phyloP scores from a whole-genome alignment of 2,797 vertebrate species.

The Typhlichthys eigenmanni region DNA sequence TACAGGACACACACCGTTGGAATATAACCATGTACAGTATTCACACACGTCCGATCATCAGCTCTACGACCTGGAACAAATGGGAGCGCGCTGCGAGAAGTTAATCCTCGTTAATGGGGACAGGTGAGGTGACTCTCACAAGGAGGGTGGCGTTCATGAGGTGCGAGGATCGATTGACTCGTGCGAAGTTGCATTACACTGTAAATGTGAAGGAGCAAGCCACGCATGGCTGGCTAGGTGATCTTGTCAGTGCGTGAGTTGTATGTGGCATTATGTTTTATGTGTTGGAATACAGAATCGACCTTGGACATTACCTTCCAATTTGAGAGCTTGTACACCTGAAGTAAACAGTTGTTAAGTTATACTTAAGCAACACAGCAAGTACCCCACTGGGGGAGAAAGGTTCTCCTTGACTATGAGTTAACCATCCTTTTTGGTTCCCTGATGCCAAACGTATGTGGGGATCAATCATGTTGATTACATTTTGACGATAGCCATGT shows the following conservation, averaged over 20 bases:
- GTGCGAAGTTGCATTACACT: neutral
- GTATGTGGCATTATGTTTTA: neutral
- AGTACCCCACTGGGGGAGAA: neutral
- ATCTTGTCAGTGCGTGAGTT: neutral
- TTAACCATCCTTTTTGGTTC: neutral
- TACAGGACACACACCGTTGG: neutral
- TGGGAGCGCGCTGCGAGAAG: constrained; percentile 12
- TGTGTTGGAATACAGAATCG: too few species aligned
- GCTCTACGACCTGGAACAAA: constrained; percentile 28
- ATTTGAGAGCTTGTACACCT: too few species aligned
- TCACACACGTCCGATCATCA: constrained; percentile 11
- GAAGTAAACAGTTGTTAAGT: too few species aligned
- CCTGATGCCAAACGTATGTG: neutral
- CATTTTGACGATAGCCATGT: constrained; percentile 8
- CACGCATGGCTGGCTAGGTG: neutral
- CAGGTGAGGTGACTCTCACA: constrained; percentile 5
- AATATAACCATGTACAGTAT: constrained; percentile 2
- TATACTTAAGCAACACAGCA: too few species aligned
- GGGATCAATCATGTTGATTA: constrained; percentile 3
- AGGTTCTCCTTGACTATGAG: neutral
- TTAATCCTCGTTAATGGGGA: constrained; percentile 23
- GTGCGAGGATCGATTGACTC: constrained; percentile 21
- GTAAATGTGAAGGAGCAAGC: too few species aligned
- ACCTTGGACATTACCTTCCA: too few species aligned
- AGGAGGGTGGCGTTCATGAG: constrained; percentile 15